Evolutionary conservation across 2,888 invertebrate genomes (phyloP).

Genomic region (Drosophila ustulata): DNA sequence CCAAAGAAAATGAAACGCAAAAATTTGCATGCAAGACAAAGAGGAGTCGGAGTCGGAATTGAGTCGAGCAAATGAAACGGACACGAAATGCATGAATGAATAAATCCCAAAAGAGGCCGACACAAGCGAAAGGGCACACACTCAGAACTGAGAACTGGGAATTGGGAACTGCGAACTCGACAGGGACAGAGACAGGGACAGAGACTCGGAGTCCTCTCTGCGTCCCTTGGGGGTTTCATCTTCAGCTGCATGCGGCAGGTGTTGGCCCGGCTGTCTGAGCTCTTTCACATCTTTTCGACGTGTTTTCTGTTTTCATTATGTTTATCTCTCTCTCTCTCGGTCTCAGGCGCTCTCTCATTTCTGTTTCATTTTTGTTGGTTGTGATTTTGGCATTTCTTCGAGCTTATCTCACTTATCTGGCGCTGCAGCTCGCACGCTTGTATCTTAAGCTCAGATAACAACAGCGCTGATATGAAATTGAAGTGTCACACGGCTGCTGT

Average conservation of each 20-base stretch:
- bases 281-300: conserved; percentile 30
- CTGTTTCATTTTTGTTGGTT: neutral
- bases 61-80: conserved; percentile 47
- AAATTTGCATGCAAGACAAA: conserved; percentile 61
- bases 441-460: conserved; percentile 60
- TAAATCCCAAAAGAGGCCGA: conserved; percentile 46
- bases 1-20: conserved; percentile 52
- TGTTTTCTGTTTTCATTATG: conserved; percentile 7
- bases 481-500: conserved; percentile 45
- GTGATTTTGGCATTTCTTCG: conserved; percentile 34
- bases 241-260: conserved; percentile 37
- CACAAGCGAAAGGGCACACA: conserved; percentile 16
- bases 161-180: conserved; percentile 3
- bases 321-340: conserved; percentile 3
- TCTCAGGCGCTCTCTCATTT: conserved; percentile 11
- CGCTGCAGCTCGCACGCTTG: conserved; percentile 52
- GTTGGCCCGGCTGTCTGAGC: conserved; percentile 20
- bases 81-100: conserved; percentile 61
- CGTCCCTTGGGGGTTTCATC: conserved; percentile 28
- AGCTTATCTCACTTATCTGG: conserved; percentile 64
- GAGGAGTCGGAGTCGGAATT: conserved; percentile 27
- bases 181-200: conserved; percentile 7
- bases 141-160: neutral
- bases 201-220: neutral
- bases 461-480: conserved; percentile 31